Evolutionary conservation across 2,888 invertebrate genomes (phyloP).

Genomic region (Holacanthella duospinosa): DNA sequence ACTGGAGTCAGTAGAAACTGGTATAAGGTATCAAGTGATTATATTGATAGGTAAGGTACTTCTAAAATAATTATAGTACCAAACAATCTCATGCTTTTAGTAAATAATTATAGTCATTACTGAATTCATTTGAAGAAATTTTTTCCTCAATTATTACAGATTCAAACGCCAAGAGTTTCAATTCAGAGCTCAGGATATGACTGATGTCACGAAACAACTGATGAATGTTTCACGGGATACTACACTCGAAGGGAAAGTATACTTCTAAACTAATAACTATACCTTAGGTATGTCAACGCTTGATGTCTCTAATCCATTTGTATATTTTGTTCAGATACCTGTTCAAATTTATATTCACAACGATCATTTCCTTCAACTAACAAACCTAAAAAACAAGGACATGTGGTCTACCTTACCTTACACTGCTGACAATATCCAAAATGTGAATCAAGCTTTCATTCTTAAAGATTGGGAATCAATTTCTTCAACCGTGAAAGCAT

Average conservation of each 20-base stretch:
- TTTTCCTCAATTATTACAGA: not conserved
- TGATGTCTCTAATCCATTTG: not conserved
- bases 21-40: not conserved
- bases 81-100: too few species aligned
- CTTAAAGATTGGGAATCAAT: not conserved
- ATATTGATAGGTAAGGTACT: not conserved
- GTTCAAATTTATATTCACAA: not conserved
- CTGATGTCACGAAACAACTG: not conserved
- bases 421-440: not conserved
- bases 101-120: too few species aligned
- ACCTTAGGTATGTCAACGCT: too few species aligned
- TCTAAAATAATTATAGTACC: not conserved
- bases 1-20: too few species aligned
- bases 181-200: not conserved
- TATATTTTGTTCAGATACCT: not conserved
- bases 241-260: not conserved
- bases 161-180: not conserved
- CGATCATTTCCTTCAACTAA: not conserved
- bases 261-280: not conserved
- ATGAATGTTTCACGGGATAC: not conserved
- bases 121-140: not conserved
- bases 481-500: not conserved
- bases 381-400: not conserved
- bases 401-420: not conserved
- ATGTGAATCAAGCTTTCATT: not conserved